Evolutionary conservation across 2,113 vertebrate genomes (phyloP), one percentile per base, ranked within the genome.

Genomic region (Cyprinodon variegatus): DNA sequence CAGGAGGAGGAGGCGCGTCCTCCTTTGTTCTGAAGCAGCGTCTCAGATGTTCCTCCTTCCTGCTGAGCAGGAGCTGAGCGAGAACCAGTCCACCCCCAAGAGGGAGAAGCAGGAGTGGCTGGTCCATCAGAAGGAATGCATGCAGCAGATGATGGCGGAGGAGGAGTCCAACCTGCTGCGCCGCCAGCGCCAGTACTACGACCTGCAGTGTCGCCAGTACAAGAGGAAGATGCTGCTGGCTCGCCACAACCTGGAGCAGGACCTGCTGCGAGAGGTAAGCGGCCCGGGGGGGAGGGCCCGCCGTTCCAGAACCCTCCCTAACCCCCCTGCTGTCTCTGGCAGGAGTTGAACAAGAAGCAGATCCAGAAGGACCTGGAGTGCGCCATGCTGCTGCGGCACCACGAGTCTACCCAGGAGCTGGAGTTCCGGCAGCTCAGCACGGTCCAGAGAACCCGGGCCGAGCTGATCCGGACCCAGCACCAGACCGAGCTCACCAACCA

Each of bases 301-400:
- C 29, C 29, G 29, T 29, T 1, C 29, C 29, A n/a, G n/a, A 14
- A 6, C 50, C n/a, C 41, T 6, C 41, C 5, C 5, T 41, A 41
- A 41, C 41, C 41, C 46, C 46, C 14, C 22, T 15, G 1, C 0
- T 45, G 29, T 72, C n/a, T 15, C 20, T 39, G 4, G 1, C 60
- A 97, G 96, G 96, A 97, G 77, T 94, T 97, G 90, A 97, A 97
- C 70, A 97, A 97, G 93, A 96, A 97, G 84, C 96, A 97, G 93
- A 97, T 96, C 0, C 95, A 96, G 93, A 96, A 96, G 90, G 96
- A 97, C 79, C 93, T 96, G 89, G 96, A 98, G 86, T 96, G 96
- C 3, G 96, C 96, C 5, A 92, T 96, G 95, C 89, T 97, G 72
- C 92, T 97, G 64, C 94, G 96, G 20, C 96, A 97, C 85, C 96